phyloP scores from a whole-genome alignment of 2,797 vertebrate species.

The Sebastes elongatus region DNA sequence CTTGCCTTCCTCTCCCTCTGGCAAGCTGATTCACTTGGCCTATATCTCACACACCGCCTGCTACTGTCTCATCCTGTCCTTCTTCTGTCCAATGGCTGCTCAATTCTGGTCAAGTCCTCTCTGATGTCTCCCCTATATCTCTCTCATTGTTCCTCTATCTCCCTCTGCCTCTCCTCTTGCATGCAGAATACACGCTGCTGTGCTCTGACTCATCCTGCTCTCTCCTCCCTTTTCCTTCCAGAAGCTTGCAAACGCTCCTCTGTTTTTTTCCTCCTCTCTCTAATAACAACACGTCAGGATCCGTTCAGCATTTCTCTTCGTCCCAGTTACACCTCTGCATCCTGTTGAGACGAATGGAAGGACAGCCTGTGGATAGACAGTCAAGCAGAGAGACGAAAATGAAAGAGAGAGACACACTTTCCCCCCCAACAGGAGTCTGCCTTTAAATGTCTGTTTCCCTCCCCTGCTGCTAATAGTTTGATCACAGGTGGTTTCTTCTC shows the following conservation, averaged over 20 bases:
- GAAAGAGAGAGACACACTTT: conserved; percentile 15
- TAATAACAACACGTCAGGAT: conserved; percentile 29
- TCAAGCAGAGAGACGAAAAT: conserved; percentile 23
- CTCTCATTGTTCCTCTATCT: conserved; percentile 44
- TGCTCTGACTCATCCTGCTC: conserved; percentile 71
- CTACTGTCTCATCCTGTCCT: conserved; percentile 46
- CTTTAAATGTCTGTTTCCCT: neutral
- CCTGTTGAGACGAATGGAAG: conserved; percentile 37
- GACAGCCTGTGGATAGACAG: conserved; percentile 32
- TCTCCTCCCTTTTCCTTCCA: conserved; percentile 67
- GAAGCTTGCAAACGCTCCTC: conserved; percentile 52
- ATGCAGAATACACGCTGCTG: conserved; percentile 60
- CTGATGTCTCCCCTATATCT: neutral
- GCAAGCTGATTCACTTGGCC: conserved; percentile 65
- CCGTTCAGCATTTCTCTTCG: conserved; percentile 35
- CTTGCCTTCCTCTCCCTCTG: conserved; percentile 25
- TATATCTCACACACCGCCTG: conserved; percentile 46
- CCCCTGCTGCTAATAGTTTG: neutral
- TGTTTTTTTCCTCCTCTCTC: neutral
- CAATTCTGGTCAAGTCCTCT: conserved; percentile 36
- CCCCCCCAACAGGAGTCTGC: neutral
- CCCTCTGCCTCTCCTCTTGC: conserved; percentile 48
- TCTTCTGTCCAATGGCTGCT: conserved; percentile 45
- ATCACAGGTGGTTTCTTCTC: conserved; percentile 28
- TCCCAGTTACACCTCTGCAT: conserved; percentile 23